Evolutionary conservation across 2,113 vertebrate genomes (phyloP).

Genomic region (Ptilorrhoa leucosticta): DNA sequence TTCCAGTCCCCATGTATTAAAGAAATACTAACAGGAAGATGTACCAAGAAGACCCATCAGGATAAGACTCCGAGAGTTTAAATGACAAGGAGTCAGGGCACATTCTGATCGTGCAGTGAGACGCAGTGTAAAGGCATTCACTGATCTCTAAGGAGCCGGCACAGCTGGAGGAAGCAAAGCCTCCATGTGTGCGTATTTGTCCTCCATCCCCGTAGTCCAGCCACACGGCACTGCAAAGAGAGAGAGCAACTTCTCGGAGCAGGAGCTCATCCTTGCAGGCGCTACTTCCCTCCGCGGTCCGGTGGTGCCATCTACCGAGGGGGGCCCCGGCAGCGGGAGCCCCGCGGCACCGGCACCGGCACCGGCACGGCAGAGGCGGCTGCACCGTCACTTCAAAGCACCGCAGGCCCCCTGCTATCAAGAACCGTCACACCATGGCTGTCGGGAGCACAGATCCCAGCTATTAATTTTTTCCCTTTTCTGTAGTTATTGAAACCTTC

Average conservation of each 20-base stretch:
- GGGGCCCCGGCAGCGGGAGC: background rate
- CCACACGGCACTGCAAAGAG: accelerated
- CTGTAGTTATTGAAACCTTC: background rate
- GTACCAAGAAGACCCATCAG: background rate
- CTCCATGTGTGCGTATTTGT: accelerated
- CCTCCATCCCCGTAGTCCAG: background rate
- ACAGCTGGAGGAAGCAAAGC: background rate
- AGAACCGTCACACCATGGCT: background rate
- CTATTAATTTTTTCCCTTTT: accelerated
- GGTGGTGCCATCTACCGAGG: constrained; percentile 56
- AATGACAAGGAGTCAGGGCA: background rate
- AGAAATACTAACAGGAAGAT: background rate
- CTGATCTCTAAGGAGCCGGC: background rate
- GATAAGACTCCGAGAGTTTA: background rate
- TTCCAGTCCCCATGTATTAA: background rate
- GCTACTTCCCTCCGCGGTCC: accelerated
- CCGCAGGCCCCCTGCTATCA: accelerated
- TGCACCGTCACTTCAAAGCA: accelerated
- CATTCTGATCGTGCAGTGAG: accelerated
- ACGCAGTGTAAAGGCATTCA: accelerated
- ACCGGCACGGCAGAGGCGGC: background rate
- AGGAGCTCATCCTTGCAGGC: background rate
- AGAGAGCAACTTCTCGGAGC: too few relatives aligned
- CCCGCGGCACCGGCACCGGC: background rate
- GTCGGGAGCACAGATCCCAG: background rate